These are phyloP conservation scores for Caerostris extrusa DNA, from an alignment of 1,140 invertebrate genomes.

Conservation along the genomic window DNA sequence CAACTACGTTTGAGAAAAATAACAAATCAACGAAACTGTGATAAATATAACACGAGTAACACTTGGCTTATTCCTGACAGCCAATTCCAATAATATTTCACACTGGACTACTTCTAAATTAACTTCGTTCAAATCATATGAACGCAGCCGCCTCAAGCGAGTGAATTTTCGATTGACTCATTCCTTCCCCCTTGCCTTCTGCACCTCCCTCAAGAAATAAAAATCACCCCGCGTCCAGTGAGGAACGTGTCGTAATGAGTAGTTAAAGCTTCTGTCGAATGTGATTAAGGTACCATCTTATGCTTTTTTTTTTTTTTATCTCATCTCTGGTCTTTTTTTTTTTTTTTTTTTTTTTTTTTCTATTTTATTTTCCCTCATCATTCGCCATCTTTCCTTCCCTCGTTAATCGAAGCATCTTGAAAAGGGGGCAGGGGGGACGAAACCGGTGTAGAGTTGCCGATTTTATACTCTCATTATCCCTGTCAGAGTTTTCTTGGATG, in stretches of 20 bases:
- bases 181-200: not conserved
- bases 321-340: too few relatives aligned
- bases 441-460: conserved; percentile 27
- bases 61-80: too few relatives aligned
- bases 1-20: too few relatives aligned
- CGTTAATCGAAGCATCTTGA: conserved; percentile 45
- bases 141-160: conserved; percentile 10
- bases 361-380: conserved; percentile 22
- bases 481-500: conserved; percentile 26
- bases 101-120: not conserved
- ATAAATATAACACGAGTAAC: too few relatives aligned
- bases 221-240: conserved; percentile 23
- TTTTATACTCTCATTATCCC: conserved; percentile 54
- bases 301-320: conserved; percentile 3
- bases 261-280: conserved; percentile 61
- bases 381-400: conserved; percentile 8
- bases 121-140: conserved; percentile 48
- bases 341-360: conserved; percentile 7
- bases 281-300: conserved; percentile 55
- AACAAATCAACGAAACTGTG: too few relatives aligned
- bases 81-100: too few relatives aligned
- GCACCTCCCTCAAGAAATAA: conserved; percentile 16
- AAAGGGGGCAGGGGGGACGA: not conserved
- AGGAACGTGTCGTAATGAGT: conserved; percentile 42
- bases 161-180: not conserved